phyloP scores from a whole-genome alignment of 2,888 invertebrate species.

The Gnatocerus cornutus region DNA sequence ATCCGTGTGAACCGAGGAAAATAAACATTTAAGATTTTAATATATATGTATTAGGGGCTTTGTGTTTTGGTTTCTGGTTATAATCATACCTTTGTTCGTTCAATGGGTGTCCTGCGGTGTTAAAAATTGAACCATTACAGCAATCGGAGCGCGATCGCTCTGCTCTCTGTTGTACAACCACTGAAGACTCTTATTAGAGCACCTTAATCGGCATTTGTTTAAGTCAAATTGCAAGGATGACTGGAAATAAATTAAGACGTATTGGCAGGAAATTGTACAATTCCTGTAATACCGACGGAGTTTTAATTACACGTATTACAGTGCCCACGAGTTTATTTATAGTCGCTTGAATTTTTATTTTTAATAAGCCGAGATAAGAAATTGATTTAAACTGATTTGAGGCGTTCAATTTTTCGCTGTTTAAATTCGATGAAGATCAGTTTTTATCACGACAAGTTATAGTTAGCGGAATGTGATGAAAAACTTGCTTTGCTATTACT shows the following conservation, averaged over 20 bases:
- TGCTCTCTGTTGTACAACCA: constrained; percentile 17
- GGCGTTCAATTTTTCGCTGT: no score
- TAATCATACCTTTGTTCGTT: constrained; percentile 70
- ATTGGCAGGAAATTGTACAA: constrained; percentile 37
- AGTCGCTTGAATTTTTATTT: background rate
- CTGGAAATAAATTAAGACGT: constrained; percentile 37
- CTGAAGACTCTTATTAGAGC: constrained; percentile 42
- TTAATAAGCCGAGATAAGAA: no score
- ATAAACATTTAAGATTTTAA: constrained; percentile 70
- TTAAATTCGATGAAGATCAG: background rate
- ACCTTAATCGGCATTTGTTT: constrained; percentile 37
- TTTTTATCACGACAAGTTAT: constrained; percentile 7
- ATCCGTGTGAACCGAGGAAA: constrained; percentile 67
- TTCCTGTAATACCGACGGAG: background rate
- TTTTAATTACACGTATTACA: constrained; percentile 26
- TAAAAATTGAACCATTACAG: constrained; percentile 72
- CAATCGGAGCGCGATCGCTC: constrained; percentile 65
- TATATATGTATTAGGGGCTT: constrained; percentile 71
- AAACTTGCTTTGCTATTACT: constrained; percentile 21
- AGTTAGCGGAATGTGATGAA: constrained; percentile 16
- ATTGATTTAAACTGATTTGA: no score
- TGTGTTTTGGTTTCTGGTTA: constrained; percentile 66
- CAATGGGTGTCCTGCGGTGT: constrained; percentile 71
- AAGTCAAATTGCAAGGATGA: constrained; percentile 39
- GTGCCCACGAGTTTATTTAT: constrained; percentile 29